Percentiles rank a stretch among this genome's conserved stretches.
phyloP scores from a whole-genome alignment of 2,797 vertebrate genomes.

The Thalassophryne amazonica region DNA sequence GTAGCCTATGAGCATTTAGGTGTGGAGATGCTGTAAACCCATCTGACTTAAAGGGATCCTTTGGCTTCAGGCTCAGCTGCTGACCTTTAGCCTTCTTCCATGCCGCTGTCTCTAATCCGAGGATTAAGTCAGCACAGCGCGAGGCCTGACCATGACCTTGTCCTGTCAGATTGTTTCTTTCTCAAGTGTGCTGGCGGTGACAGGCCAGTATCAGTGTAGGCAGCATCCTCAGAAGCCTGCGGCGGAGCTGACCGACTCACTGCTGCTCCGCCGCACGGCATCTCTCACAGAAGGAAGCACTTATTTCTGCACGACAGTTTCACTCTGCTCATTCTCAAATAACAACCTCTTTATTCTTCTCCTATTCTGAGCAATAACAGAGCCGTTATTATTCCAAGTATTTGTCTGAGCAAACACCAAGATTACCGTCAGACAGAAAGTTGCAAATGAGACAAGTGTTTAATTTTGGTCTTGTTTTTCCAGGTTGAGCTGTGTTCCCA shows the following conservation, averaged over 20 bases:
- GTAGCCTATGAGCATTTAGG: no score
- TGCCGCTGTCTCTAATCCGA: constrained; percentile 33
- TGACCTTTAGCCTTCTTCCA: constrained; percentile 19
- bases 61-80: constrained; percentile 18
- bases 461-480: constrained; percentile 11
- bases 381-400: no score
- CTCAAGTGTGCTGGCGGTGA: constrained; percentile 25
- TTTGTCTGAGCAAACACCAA: no score
- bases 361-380: no score
- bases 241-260: constrained; percentile 10
- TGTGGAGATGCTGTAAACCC: no score
- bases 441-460: background rate
- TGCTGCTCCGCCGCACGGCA: constrained; percentile 21
- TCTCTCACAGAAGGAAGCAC: background rate
- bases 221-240: constrained; percentile 48
- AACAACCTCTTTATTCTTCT: no score
- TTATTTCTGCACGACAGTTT: background rate
- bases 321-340: no score
- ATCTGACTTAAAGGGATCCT: background rate
- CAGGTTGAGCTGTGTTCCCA: background rate
- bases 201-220: constrained; percentile 38
- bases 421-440: no score
- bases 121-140: constrained; percentile 35
- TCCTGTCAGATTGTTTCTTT: constrained; percentile 44
- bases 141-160: constrained; percentile 41